These are phyloP conservation scores for Gambusia affinis DNA, from an alignment of 2,113 vertebrate genomes.

Conservation along the genomic window DNA sequence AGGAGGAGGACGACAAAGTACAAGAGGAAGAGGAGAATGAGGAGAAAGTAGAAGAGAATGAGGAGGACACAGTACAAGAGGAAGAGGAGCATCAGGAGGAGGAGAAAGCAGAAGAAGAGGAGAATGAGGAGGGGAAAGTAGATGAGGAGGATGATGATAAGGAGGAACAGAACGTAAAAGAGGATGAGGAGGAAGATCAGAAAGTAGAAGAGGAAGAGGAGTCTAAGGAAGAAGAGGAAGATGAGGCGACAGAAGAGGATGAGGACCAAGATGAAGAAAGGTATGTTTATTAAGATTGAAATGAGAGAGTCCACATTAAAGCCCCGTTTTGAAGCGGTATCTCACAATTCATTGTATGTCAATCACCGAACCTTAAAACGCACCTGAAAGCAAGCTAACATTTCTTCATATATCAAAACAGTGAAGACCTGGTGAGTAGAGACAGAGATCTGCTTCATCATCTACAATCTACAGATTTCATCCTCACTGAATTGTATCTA, in stretches of 20 bases:
- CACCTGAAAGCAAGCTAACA: not conserved
- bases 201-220: no score
- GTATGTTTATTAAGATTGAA: not conserved
- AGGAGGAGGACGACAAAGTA: no score
- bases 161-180: no score
- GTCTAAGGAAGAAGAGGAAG: not conserved
- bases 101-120: no score
- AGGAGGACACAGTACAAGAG: no score
- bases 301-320: slow-evolving; percentile 49
- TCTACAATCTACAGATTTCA: slow-evolving; percentile 29
- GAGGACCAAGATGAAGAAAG: slow-evolving; percentile 44
- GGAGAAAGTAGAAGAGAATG: no score
- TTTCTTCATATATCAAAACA: slow-evolving; percentile 1
- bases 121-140: no score
- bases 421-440: slow-evolving; percentile 58
- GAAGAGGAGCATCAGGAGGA: no score
- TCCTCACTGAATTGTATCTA: slow-evolving; percentile 34
- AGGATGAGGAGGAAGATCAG: no score
- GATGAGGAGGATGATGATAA: accelerated
- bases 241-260: slow-evolving; percentile 32
- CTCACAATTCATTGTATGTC: not conserved
- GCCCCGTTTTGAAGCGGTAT: not conserved
- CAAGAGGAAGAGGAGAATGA: no score
- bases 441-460: slow-evolving; percentile 38
- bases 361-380: not conserved